Evolutionary conservation across 1,140 invertebrate genomes (phyloP).

Genomic region (Habropoda laboriosa): DNA sequence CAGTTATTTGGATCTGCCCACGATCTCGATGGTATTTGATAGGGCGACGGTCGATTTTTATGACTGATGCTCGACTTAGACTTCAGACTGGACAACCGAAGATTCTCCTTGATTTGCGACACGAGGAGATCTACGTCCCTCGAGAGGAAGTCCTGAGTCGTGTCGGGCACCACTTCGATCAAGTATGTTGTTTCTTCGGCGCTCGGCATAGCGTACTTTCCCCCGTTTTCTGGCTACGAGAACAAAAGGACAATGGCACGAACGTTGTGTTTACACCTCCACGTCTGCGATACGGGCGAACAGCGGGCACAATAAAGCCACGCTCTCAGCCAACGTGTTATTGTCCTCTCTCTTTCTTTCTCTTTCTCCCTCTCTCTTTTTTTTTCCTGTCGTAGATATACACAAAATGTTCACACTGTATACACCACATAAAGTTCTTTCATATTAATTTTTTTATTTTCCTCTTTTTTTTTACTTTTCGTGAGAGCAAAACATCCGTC

Average conservation of each 20-base stretch:
- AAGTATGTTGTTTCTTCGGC: conserved; percentile 79
- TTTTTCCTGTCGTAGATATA: neutral
- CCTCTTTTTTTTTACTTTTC: neutral
- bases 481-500: neutral
- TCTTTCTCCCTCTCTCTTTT: conserved; percentile 33
- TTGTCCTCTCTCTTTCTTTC: conserved; percentile 20
- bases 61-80: conserved; percentile 76
- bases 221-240: conserved; percentile 20
- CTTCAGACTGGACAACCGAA: conserved; percentile 83
- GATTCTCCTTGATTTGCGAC: conserved; percentile 87
- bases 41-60: conserved; percentile 83
- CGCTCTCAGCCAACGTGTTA: conserved; percentile 38
- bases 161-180: conserved; percentile 78
- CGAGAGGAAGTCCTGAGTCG: conserved; percentile 80
- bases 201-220: conserved; percentile 73
- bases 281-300: conserved; percentile 28
- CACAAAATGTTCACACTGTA: neutral
- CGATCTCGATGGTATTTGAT: conserved; percentile 82
- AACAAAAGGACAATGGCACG: conserved; percentile 43
- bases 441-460: neutral
- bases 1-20: conserved; percentile 79
- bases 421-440: neutral
- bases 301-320: conserved; percentile 30
- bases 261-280: conserved; percentile 45
- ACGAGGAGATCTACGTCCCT: conserved; percentile 86